Base-by-base conservation (phyloP, 2,888 invertebrate species). In the Nymphalis urticae region DNA sequence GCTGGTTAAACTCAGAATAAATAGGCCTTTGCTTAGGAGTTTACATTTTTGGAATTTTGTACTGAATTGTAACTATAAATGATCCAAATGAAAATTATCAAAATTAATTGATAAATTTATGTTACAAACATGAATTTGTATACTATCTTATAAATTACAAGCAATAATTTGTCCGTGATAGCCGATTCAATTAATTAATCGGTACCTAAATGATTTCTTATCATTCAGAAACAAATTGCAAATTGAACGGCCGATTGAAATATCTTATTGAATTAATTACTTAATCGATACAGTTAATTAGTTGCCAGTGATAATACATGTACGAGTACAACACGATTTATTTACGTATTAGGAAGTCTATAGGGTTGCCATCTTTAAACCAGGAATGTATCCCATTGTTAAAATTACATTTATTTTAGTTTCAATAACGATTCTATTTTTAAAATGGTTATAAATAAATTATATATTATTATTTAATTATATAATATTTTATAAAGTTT, bases 261-360 rank as follows among this genome's bases (percentile, higher is more conserved):
- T 69, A 62, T 42, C 27, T 63, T 42, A 42, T 42, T 13, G 24
- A 42, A 5, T 47, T 64, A 70, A 66, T 66, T 66, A 27, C 60
- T 70, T 61, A 61, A 70, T 67, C 54, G 56, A 13, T 32, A 21
- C 48, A 54, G 56, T 56, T 64, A 64, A 53, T 64, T 64, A 70
- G 56, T 70, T 67, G 48, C 19, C 51, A 32, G 58, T 48, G 54
- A 56, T 56, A 58, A 19, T 9, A 19, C 58, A 42, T 58, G 36
- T 58, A 36, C 5, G 36, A 42, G 58, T 58, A 36, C 19, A 42
- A 42, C 36, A 58, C 36, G 10, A 58, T 58, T 58, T 58, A 58
- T 58, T 17, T 27, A 56, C 54, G 7, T 32, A 56, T 56, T 56
- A 56, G 54, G 24, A 42, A 42, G 42, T 13, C 13, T 27, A 5